Conservation (phyloP, 1,140 invertebrate species). For the Anoplophora glabripennis region DNA sequence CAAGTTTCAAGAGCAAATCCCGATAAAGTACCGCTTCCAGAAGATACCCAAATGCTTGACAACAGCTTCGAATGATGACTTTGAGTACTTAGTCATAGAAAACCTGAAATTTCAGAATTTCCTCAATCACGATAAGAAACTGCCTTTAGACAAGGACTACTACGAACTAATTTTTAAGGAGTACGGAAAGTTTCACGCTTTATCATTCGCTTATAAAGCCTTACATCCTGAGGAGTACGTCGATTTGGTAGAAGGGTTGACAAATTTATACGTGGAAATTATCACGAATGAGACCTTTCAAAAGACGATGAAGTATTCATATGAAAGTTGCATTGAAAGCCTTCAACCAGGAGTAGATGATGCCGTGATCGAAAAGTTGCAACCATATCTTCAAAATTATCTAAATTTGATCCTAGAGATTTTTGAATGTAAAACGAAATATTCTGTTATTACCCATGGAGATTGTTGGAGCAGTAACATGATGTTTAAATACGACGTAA, state of each 20-base stretch:
- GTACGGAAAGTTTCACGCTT: neutral
- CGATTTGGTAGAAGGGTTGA: neutral
- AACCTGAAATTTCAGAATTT: neutral
- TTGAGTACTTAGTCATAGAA: neutral
- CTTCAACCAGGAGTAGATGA: neutral
- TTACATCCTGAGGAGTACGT: neutral
- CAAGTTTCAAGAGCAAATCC: too few species aligned
- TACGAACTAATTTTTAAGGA: neutral
- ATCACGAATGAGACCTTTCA: too few species aligned
- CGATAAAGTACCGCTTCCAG: neutral
- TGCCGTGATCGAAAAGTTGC: constrained; percentile 11
- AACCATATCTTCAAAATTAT: constrained; percentile 1
- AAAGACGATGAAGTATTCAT: neutral
- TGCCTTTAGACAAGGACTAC: neutral
- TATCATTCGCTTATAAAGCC: neutral
- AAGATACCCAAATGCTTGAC: neutral
- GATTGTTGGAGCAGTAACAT: constrained; percentile 28
- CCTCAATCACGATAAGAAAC: neutral
- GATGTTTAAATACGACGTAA: constrained; percentile 25
- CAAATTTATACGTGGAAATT: neutral
- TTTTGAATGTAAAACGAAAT: constrained; percentile 23
- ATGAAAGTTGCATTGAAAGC: neutral
- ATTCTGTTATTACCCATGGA: constrained; percentile 10
- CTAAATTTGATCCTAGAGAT: constrained; percentile 8
- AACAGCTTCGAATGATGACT: neutral